Conservation (phyloP, 1,140 invertebrate species). For the Penaeus vannamei region DNA sequence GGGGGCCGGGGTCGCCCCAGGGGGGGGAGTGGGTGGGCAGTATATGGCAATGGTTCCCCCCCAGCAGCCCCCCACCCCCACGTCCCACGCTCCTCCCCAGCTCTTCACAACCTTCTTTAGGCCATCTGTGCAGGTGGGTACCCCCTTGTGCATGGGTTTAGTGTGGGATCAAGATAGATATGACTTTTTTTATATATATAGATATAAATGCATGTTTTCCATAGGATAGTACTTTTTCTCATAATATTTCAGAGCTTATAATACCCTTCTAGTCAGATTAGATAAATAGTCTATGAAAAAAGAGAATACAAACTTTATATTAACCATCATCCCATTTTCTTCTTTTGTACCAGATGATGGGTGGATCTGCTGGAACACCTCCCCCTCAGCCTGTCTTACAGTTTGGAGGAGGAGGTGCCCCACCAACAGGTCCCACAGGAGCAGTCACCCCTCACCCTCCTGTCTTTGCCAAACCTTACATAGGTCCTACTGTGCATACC, state of each 20-base stretch:
- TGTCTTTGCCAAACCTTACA: slow-evolving; percentile 61
- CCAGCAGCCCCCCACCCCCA: slow-evolving; percentile 64
- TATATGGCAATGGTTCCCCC: slow-evolving; percentile 63
- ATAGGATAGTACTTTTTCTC: no score
- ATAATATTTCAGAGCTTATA: no score
- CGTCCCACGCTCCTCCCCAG: slow-evolving; percentile 65
- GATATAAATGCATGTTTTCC: no score
- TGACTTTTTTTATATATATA: slow-evolving; percentile 5
- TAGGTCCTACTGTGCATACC: slow-evolving; percentile 58
- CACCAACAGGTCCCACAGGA: slow-evolving; percentile 58
- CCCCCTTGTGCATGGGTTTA: slow-evolving; percentile 47
- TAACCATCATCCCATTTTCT: background rate
- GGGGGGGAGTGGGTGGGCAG: slow-evolving; percentile 47
- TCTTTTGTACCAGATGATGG: slow-evolving; percentile 51
- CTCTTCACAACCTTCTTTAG: slow-evolving; percentile 66
- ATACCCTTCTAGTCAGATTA: no score
- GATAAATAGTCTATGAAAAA: no score
- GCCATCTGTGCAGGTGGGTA: slow-evolving; percentile 62
- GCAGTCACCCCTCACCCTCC: slow-evolving; percentile 57
- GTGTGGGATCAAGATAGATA: slow-evolving; percentile 24
- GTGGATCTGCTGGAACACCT: slow-evolving; percentile 58
- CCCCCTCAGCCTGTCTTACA: slow-evolving; percentile 57
- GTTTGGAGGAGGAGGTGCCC: slow-evolving; percentile 47
- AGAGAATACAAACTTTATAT: no score
- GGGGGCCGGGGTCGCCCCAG: slow-evolving; percentile 58